Percentiles rank a stretch among this genome's conserved stretches.
phyloP scores from a whole-genome alignment of 2,888 invertebrate species.

The Desoria tigrina region DNA sequence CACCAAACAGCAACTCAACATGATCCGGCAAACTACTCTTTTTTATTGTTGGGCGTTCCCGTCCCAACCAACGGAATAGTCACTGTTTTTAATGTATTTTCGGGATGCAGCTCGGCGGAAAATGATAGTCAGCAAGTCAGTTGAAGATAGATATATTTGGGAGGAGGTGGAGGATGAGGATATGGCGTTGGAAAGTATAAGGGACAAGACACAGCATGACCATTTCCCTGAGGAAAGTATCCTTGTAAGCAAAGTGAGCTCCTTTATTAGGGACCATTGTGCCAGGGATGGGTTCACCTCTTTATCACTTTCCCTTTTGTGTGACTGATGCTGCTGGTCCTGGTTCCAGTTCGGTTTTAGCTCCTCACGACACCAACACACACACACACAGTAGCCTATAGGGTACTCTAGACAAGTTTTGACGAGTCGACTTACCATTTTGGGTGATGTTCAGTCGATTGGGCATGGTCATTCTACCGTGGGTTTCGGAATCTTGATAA shows the following conservation, averaged over 20 bases:
- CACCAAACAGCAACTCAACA: constrained; percentile 17
- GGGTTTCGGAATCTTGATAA: constrained; percentile 52
- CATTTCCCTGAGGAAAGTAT: constrained; percentile 16
- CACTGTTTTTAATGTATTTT: constrained; percentile 30
- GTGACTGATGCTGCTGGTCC: background rate
- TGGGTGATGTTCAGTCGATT: constrained; percentile 51
- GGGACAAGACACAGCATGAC: constrained; percentile 7
- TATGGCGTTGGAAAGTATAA: background rate
- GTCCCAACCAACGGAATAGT: constrained; percentile 14
- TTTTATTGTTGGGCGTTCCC: constrained; percentile 42
- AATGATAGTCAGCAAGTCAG: background rate
- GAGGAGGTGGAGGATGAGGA: too few species aligned
- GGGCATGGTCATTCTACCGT: constrained; percentile 48
- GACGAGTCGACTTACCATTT: constrained; percentile 47
- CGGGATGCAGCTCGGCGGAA: constrained; percentile 1
- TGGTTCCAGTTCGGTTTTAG: background rate
- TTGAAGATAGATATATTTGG: too few species aligned
- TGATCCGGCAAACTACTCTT: constrained; percentile 20
- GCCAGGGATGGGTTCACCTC: constrained; percentile 7
- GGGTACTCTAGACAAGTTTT: background rate
- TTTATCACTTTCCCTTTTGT: constrained; percentile 13
- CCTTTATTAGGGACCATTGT: constrained; percentile 9
- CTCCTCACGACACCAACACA: background rate
- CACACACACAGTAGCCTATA: too few species aligned
- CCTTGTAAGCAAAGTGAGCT: background rate